Evolutionary conservation across 92 coral and sea anemone species (phyloP), one percentile per base, ranked within the genome.

Genomic region (Nematostella vectensis): DNA sequence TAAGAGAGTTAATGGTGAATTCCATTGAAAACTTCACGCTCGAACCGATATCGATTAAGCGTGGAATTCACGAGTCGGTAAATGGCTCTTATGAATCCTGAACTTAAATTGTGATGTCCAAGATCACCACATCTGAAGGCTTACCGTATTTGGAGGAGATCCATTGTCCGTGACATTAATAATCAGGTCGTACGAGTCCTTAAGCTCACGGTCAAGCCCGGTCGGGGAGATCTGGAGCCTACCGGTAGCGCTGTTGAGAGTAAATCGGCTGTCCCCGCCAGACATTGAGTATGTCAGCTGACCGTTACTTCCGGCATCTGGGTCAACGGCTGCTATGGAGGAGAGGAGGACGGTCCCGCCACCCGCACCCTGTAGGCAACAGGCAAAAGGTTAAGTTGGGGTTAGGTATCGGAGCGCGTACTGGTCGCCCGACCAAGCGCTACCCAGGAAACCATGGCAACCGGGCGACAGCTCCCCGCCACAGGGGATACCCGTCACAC

Each of bases 131-230:
- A n/a, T n/a, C n/a, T n/a, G n/a, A n/a, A n/a, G n/a, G n/a, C n/a
- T 27, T 61, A 85, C 94, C 88, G 68, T 59, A 22, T 47, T 50
- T 55, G 36, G 53, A 1, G 83, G 94, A 3, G 42, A 13, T 4
- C 88, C 94, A 9, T 59, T 36, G 38, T 85, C 94, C 21, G 94
- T 85, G 8, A 80, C 83, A 49, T 80, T 80, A 10, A 85, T 69
- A 9, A 81, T 77, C 48, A 85, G 67, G 45, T 75, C 78, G 31
- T 74, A 85, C 55, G 58, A 69, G 13, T 75, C 62, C 36, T 74
- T 68, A 15, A 69, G 61, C 54, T 84, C 94, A 37, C 94, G 65
- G 64, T 84, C 94, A 47, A 84, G 71, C 3, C 87, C 94, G 18
- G 76, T 84, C 15, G 94, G 87, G 8, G 94, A 79, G 51, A 84